phyloP scores from a whole-genome alignment of 2,888 invertebrate species.

The Drosophila meridiana region DNA sequence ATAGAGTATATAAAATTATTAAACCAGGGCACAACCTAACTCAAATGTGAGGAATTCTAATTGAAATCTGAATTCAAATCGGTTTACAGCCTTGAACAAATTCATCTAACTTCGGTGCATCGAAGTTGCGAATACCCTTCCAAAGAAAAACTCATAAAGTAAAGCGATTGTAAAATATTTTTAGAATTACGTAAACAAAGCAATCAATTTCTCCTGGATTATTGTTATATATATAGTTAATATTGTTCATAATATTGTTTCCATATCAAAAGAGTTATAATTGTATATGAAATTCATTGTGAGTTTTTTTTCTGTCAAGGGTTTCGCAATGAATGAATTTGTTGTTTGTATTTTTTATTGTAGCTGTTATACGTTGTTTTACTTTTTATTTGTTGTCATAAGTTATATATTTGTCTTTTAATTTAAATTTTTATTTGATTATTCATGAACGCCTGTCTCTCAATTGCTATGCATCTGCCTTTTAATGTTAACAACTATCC shows the following conservation, averaged over 20 bases:
- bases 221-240: no score
- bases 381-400: slow-evolving; percentile 17
- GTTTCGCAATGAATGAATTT: slow-evolving; percentile 14
- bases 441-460: slow-evolving; percentile 39
- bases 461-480: slow-evolving; percentile 49
- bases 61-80: neutral
- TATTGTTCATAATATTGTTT: neutral
- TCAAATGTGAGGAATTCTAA: neutral
- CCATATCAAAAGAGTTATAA: neutral
- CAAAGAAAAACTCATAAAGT: neutral
- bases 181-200: neutral
- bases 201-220: neutral
- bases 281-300: neutral
- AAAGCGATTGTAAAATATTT: neutral
- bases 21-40: slow-evolving; percentile 6
- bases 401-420: slow-evolving; percentile 14
- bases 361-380: neutral
- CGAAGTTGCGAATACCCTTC: slow-evolving; percentile 37
- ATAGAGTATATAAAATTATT: slow-evolving; percentile 22
- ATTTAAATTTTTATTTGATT: slow-evolving; percentile 23
- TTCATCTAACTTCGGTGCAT: slow-evolving; percentile 16
- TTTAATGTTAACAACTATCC: slow-evolving; percentile 27
- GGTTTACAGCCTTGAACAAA: slow-evolving; percentile 4
- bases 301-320: slow-evolving; percentile 12
- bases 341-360: slow-evolving; percentile 11